Evolutionary conservation across 2,113 vertebrate species (phyloP).

Genomic region (Prolemur simus): DNA sequence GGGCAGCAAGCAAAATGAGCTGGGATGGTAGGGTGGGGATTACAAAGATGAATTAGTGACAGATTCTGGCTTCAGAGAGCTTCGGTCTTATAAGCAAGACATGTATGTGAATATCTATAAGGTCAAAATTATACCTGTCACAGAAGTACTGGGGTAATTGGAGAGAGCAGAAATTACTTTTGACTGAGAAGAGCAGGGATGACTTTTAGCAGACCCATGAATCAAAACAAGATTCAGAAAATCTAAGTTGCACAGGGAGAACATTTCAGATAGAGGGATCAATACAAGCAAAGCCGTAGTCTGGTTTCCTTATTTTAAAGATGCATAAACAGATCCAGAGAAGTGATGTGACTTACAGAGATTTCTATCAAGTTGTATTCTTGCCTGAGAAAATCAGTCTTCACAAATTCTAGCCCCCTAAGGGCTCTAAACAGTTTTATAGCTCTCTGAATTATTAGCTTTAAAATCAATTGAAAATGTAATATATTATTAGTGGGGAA

Average conservation of each 20-base stretch:
- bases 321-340: slow-evolving; percentile 19
- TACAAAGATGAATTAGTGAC: background rate
- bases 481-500: background rate
- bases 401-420: background rate
- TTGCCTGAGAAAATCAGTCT: slow-evolving; percentile 38
- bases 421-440: slow-evolving; percentile 23
- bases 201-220: background rate
- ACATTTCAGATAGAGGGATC: background rate
- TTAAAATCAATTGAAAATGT: slow-evolving; percentile 41
- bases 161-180: background rate
- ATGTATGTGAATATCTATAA: background rate
- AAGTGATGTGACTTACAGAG: background rate
- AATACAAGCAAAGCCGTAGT: background rate
- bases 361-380: background rate
- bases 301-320: slow-evolving; percentile 33
- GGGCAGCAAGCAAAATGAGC: background rate
- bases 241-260: background rate
- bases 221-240: slow-evolving; percentile 1
- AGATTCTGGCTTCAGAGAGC: background rate
- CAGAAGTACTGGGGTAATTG: background rate
- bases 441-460: slow-evolving; percentile 49
- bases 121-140: background rate
- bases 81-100: background rate
- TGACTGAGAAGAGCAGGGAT: background rate
- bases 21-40: no score